phyloP scores from a whole-genome alignment of 2,888 invertebrate species.

The Volucella zonaria region DNA sequence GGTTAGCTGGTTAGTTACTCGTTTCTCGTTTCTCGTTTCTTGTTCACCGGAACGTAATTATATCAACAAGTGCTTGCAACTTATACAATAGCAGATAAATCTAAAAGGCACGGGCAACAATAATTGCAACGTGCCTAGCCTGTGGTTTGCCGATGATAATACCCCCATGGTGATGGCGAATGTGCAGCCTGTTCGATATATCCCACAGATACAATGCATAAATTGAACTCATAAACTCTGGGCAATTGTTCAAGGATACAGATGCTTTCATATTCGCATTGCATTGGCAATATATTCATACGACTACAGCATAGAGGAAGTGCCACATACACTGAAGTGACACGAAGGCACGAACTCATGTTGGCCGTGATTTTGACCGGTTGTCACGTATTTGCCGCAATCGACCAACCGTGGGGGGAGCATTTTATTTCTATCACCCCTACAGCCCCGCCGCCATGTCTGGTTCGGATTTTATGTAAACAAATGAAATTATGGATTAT shows the following conservation, averaged over 20 bases:
- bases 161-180: conserved; percentile 18
- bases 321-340: conserved; percentile 42
- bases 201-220: neutral
- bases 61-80: conserved; percentile 33
- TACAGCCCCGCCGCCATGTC: conserved; percentile 5
- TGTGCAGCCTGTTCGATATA: conserved; percentile 25
- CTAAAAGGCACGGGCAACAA: conserved; percentile 1
- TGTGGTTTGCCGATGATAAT: neutral
- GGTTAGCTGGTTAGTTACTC: no score
- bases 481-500: conserved; percentile 54
- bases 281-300: conserved; percentile 44
- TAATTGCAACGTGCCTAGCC: conserved; percentile 43
- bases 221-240: conserved; percentile 32
- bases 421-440: neutral
- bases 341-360: conserved; percentile 71
- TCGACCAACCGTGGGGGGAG: neutral
- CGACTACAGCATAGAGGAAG: neutral
- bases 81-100: neutral
- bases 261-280: conserved; percentile 31
- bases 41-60: neutral
- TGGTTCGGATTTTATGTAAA: conserved; percentile 31
- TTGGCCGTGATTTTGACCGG: conserved; percentile 55
- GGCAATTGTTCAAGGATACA: conserved; percentile 63
- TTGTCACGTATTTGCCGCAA: conserved; percentile 65
- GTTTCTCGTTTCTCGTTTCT: neutral